Conservation (phyloP, 2,797 vertebrate species). For the Kryptolebias ocellatus region DNA sequence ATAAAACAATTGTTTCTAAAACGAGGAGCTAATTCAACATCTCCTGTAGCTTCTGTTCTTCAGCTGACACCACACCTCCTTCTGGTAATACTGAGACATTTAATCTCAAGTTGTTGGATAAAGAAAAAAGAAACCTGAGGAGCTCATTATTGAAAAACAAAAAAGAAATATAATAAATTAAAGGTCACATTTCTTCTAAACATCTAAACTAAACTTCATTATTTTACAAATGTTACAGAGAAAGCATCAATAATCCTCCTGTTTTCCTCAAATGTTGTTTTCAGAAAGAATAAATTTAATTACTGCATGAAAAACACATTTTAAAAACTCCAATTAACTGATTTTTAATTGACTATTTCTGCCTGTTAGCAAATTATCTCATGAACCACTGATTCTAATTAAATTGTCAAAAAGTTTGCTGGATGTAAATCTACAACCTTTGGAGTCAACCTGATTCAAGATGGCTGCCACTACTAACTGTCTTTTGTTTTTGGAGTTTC, state of each 20-base stretch:
- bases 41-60: neutral
- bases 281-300: neutral
- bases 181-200: constrained; percentile 15
- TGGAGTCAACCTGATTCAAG: too few species aligned
- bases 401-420: too few species aligned
- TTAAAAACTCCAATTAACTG: too few species aligned
- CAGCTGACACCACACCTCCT: constrained; percentile 5
- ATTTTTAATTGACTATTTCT: too few species aligned
- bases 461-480: too few species aligned
- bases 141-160: constrained; percentile 6
- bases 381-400: too few species aligned
- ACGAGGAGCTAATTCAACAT: neutral
- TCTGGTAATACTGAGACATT: constrained; percentile 46
- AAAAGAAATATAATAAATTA: neutral
- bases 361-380: too few species aligned
- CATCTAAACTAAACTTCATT: neutral
- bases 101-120: constrained; percentile 22
- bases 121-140: constrained; percentile 38
- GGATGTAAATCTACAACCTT: too few species aligned
- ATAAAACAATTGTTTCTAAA: neutral
- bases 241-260: neutral
- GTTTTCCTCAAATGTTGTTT: neutral
- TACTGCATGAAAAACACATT: neutral
- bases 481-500: too few species aligned
- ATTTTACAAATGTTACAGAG: neutral